Conservation (phyloP, 2,888 invertebrate species). For the Disparrhopalites patrizii region DNA sequence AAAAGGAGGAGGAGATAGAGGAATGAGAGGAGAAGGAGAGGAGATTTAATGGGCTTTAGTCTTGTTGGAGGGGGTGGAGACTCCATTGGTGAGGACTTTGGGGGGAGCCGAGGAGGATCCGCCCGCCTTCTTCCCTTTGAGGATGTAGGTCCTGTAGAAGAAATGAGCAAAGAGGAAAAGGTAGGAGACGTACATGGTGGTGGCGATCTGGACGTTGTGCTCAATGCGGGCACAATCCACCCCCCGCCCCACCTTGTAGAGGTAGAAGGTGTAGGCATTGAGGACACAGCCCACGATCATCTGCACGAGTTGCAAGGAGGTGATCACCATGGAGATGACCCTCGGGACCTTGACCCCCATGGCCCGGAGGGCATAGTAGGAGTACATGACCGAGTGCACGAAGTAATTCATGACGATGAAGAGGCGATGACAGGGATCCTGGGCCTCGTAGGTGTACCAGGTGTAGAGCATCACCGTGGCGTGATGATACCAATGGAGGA, state of each 20-base stretch:
- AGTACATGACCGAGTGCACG: slow-evolving; percentile 87
- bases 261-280: slow-evolving; percentile 55
- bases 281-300: slow-evolving; percentile 92
- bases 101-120: no score
- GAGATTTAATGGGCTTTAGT: no score
- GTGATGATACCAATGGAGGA: slow-evolving; percentile 96
- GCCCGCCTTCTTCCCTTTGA: no score
- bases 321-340: slow-evolving; percentile 83
- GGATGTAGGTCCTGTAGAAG: slow-evolving; percentile 84
- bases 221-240: slow-evolving; percentile 38
- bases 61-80: no score
- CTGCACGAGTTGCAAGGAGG: slow-evolving; percentile 83
- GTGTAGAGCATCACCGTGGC: slow-evolving; percentile 89
- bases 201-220: slow-evolving; percentile 73
- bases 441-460: slow-evolving; percentile 85
- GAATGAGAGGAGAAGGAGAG: no score
- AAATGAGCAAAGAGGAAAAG: slow-evolving; percentile 88
- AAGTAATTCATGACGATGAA: slow-evolving; percentile 94
- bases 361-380: slow-evolving; percentile 76
- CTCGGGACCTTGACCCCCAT: slow-evolving; percentile 80
- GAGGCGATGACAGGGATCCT: slow-evolving; percentile 85
- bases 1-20: no score
- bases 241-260: background rate
- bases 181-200: slow-evolving; percentile 92
- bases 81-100: no score